Percentiles rank a stretch among this genome's conserved stretches.
Evolutionary conservation across 2,113 vertebrate species (phyloP).

Genomic region (Thymallus thymallus): DNA sequence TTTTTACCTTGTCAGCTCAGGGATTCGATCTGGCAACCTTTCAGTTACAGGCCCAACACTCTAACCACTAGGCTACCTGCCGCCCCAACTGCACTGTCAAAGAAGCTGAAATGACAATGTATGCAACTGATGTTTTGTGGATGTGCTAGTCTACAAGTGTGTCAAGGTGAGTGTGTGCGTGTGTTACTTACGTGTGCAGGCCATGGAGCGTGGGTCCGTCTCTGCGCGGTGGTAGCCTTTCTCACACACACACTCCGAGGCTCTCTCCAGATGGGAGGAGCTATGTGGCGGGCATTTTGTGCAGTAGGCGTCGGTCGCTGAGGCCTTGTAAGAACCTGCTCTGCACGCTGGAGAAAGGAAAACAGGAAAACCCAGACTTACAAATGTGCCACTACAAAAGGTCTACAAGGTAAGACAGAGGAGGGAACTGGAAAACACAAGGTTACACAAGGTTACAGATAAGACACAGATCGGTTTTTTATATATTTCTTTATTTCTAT

Average conservation of each 20-base stretch:
- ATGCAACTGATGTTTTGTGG: too few species aligned
- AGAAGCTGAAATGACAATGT: too few species aligned
- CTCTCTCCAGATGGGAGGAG: conserved; percentile 73
- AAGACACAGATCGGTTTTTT: too few species aligned
- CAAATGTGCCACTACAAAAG: not conserved
- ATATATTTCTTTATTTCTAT: too few species aligned
- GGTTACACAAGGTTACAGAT: too few species aligned
- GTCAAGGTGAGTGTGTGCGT: not conserved
- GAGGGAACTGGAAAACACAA: conserved; percentile 26
- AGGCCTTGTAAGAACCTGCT: conserved; percentile 79
- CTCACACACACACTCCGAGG: conserved; percentile 76
- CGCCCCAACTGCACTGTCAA: too few species aligned
- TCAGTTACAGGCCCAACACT: too few species aligned
- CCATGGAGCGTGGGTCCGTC: conserved; percentile 74
- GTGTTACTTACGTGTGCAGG: conserved; percentile 78
- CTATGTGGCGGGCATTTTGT: conserved; percentile 80
- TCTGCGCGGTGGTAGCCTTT: conserved; percentile 76
- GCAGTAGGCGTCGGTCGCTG: conserved; percentile 77
- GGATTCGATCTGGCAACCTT: too few species aligned
- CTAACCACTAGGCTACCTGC: too few species aligned
- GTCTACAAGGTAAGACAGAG: not conserved
- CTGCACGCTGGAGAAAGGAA: conserved; percentile 68
- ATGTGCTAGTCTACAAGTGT: too few species aligned
- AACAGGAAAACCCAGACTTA: not conserved
- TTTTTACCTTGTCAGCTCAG: too few species aligned